Base-by-base conservation (phyloP, 2,888 invertebrate species). In the Neoitamus cyanurus region DNA sequence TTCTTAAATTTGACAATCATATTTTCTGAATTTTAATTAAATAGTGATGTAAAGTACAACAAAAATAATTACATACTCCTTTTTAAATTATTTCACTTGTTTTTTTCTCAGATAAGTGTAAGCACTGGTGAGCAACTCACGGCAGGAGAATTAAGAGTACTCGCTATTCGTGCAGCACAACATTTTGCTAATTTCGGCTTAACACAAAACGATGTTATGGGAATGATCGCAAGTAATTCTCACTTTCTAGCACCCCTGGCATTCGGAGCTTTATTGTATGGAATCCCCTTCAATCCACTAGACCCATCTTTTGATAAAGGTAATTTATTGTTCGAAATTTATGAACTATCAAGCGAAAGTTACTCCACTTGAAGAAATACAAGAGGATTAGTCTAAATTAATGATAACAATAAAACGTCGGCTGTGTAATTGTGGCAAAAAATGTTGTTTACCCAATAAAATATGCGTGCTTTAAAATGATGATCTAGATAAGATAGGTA, bases 221-320 rank as follows among this genome's bases (percentile, higher is more conserved):
- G 90, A 25, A 88, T 91, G 58, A 88, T 89, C 0, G 90, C 88
- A 0, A 87, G 87, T 7, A 91, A 91, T 84, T 88, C 89, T 36
- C 89, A 89, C 3, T 88, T 89, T 83, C 85, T 89, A 1, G 89
- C 90, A 87, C 90, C 91, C 0, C 84, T 90, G 13, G 89, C 90
- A 3, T 86, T 90, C 36, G 91, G 88, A 2, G 89, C 89, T 4
- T 87, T 91, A 28, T 86, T 89, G 13, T 89, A 90, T 78, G 90
- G 90, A 1, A 89, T 88, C 0, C 89, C 90, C 5, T 88, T 91
- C 3, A 90, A 90, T 87, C 88, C 90, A 0, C 87, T 91, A 9
- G 90, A 89, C 85, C 88, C 89, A 37, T 87, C 88, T 75, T 89
- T 89, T 13, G 89, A 89, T 78, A 89, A 89, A 87, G 88, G 89